Conservation (phyloP, 1,140 invertebrate genomes). For the Drosophila bifasciata region DNA sequence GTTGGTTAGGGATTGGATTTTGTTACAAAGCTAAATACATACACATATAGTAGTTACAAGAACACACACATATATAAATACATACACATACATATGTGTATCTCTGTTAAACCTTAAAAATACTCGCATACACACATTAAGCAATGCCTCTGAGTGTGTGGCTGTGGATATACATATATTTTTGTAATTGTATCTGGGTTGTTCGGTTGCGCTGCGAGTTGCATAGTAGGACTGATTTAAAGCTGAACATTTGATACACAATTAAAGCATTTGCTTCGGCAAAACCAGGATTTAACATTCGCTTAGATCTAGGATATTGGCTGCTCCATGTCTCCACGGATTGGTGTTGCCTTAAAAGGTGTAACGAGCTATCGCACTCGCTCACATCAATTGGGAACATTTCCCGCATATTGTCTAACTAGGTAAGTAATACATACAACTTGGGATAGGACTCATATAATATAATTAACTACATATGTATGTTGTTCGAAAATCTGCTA, state of each 20-base stretch:
- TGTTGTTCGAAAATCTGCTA: conserved; percentile 5
- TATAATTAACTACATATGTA: conserved; percentile 21
- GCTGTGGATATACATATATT: conserved; percentile 1
- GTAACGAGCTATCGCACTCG: conserved; percentile 41
- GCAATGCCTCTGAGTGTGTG: background rate
- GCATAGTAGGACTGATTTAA: conserved; percentile 25
- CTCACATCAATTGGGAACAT: conserved; percentile 64
- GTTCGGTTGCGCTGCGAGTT: background rate
- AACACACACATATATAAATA: conserved; percentile 44
- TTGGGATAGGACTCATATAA: conserved; percentile 35
- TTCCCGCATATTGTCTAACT: conserved; percentile 83
- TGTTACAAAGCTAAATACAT: conserved; percentile 58
- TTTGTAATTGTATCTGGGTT: conserved; percentile 9
- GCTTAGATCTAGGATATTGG: conserved; percentile 41
- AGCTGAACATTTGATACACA: conserved; percentile 53
- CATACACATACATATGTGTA: conserved; percentile 7
- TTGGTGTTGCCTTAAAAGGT: conserved; percentile 68
- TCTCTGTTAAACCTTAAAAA: conserved; percentile 26
- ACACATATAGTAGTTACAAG: conserved; percentile 32
- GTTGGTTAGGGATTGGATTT: conserved; percentile 28
- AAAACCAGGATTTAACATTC: conserved; percentile 22
- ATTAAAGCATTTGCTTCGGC: conserved; percentile 56
- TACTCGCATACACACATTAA: conserved; percentile 8
- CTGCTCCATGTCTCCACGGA: conserved; percentile 1
- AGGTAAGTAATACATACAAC: conserved; percentile 61